These are phyloP conservation scores for Hyposmocoma kahamanoa DNA, from an alignment of 1,140 invertebrate genomes.

Conservation along the genomic window DNA sequence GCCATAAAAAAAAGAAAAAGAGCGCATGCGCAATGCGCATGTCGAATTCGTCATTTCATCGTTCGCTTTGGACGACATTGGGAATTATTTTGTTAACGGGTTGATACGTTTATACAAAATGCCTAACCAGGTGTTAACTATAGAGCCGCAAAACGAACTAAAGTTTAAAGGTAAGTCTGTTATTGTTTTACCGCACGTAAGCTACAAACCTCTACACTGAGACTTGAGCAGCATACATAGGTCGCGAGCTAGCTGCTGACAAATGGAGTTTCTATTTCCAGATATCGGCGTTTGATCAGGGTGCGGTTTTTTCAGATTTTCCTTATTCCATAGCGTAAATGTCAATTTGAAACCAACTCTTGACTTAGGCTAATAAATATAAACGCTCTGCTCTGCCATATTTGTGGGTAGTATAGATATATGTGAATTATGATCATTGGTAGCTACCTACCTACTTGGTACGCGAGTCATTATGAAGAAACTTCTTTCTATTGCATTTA, in stretches of 20 bases:
- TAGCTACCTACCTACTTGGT: too few relatives aligned
- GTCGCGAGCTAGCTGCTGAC: slow-evolving; percentile 62
- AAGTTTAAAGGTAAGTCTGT: slow-evolving; percentile 80
- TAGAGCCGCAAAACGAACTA: slow-evolving; percentile 82
- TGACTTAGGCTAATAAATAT: too few relatives aligned
- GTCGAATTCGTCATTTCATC: slow-evolving; percentile 56
- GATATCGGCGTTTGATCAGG: slow-evolving; percentile 65
- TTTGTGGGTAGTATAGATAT: too few relatives aligned
- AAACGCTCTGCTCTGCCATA: too few relatives aligned
- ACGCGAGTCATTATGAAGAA: too few relatives aligned
- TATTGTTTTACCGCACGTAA: slow-evolving; percentile 30
- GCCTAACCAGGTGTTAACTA: slow-evolving; percentile 78
- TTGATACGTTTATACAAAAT: slow-evolving; percentile 63
- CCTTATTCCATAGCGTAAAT: slow-evolving; percentile 10
- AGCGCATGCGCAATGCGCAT: slow-evolving; percentile 53
- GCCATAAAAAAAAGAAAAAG: slow-evolving; percentile 32
- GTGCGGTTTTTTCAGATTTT: slow-evolving; percentile 52
- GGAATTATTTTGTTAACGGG: slow-evolving; percentile 51
- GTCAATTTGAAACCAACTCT: not conserved
- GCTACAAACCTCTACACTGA: slow-evolving; percentile 45
- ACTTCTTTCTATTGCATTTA: too few relatives aligned
- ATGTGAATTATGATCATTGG: too few relatives aligned
- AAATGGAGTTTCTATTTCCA: slow-evolving; percentile 73
- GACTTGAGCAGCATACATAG: slow-evolving; percentile 53
- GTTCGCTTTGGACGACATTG: slow-evolving; percentile 61